A percentile compares a stretch with the other conserved stretches of the same genome.
phyloP scores from a whole-genome alignment of 2,113 vertebrate genomes.

The Odontophorus gujanensis region DNA sequence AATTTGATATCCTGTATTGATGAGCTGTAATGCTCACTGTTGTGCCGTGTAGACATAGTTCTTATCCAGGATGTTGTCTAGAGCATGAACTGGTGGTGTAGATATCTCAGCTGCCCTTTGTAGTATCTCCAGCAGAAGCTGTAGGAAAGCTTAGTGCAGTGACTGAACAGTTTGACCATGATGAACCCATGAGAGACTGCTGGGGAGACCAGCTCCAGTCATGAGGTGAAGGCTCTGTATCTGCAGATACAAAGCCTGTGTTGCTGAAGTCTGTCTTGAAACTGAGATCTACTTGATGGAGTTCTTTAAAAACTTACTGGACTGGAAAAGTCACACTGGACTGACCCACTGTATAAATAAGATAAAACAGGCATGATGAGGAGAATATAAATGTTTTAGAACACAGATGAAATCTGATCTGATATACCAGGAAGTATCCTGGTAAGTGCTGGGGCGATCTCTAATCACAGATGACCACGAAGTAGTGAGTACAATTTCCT shows the following conservation, averaged over 20 bases:
- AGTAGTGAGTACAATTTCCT: not conserved
- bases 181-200: not conserved
- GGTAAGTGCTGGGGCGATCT: not conserved
- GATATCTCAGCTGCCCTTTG: fast-evolving
- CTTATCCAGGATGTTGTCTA: not conserved
- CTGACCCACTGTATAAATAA: not conserved
- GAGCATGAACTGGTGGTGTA: not conserved
- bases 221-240: not conserved
- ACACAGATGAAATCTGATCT: not conserved
- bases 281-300: not conserved
- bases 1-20: not conserved
- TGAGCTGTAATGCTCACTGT: fast-evolving
- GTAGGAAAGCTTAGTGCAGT: not conserved
- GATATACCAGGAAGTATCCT: fast-evolving
- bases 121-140: not conserved
- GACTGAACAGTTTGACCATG: not conserved
- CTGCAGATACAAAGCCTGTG: not conserved
- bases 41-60: not conserved
- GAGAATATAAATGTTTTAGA: not conserved
- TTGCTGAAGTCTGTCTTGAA: not conserved
- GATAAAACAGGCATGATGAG: not conserved
- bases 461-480: not conserved
- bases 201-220: not conserved
- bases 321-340: not conserved
- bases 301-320: not conserved